Evolutionary conservation across 2,888 invertebrate genomes (phyloP), one percentile per base, ranked within the genome.

Genomic region (Strigamia crassipes): DNA sequence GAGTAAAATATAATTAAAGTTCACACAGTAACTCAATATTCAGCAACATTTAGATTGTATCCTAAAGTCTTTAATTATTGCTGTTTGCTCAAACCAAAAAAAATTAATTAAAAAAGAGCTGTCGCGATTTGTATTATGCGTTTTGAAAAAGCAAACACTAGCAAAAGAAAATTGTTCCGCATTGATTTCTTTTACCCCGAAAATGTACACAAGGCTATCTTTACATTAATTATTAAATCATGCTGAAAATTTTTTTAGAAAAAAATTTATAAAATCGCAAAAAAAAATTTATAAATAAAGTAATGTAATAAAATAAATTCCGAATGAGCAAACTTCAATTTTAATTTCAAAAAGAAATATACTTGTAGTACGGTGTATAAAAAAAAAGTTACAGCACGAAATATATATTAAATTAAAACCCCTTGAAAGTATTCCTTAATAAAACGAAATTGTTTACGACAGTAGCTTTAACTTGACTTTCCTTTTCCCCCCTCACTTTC

Each of bases 371-470:
- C n/a, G n/a, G 0, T 38, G 38, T 38, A 38, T 38, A 38, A 6
- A 10, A 46, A 13, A 46, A 13, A 46, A 46, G 15, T 13, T 15
- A 46, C n/a, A 46, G 12, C 31, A 18, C 9, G 31, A n/a, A 18
- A 73, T 0, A 66, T 9, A 66, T 21, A 9, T 13, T n/a, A 73
- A 2, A 18, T 18, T 15, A 13, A 73, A 73, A 73, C 9, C 31
- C 73, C 61, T 61, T 15, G 18, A 73, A 73, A 73, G 31, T 73
- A 73, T 73, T 27, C 23, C n/a, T 46, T 15, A 46, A 46, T 46
- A 46, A 46, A 46, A 46, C 5, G n/a, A 61, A 61, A 61, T 61
- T 61, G 61, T 61, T 61, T 61, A 61, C 18, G 23, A 23, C 18
- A 10, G 61, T 61, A 21, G 13, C 15, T 46, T 46, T 46, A 46